These are phyloP conservation scores for Hirundo rustica DNA, from an alignment of 2,797 vertebrate species.

Conservation along the genomic window DNA sequence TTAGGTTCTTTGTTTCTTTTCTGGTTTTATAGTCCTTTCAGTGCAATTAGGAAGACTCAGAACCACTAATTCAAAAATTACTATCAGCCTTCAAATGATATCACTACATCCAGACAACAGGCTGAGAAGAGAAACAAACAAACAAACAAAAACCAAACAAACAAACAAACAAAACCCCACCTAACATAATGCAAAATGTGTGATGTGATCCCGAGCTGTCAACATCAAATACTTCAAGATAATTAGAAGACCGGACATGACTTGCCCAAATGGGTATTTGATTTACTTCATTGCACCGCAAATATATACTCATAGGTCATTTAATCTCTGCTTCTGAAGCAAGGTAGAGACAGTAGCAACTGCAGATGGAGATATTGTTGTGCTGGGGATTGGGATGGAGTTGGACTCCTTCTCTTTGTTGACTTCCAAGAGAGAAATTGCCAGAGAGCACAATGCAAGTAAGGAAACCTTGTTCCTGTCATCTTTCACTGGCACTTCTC, in stretches of 20 bases:
- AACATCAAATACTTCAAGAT: background rate
- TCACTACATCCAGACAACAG: background rate
- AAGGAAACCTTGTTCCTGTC: background rate
- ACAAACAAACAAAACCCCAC: too few species aligned
- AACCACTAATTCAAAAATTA: background rate
- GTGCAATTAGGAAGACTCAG: background rate
- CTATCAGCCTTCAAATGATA: background rate
- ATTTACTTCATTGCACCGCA: background rate
- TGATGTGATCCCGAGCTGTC: background rate
- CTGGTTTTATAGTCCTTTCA: background rate
- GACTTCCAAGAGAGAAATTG: background rate
- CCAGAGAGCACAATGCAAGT: accelerated
- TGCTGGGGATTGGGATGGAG: background rate
- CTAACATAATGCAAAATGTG: background rate
- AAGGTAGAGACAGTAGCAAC: background rate
- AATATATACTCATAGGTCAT: background rate
- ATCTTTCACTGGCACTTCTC: background rate
- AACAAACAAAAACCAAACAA: too few species aligned
- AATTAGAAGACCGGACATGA: background rate
- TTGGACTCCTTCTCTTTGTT: background rate
- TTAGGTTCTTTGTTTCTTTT: background rate
- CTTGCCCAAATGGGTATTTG: background rate
- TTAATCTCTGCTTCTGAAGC: background rate
- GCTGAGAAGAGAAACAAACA: background rate
- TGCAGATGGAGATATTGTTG: too few species aligned